phyloP scores from a whole-genome alignment of 1,140 invertebrate species.

The Ceratoteleas bidentatus region DNA sequence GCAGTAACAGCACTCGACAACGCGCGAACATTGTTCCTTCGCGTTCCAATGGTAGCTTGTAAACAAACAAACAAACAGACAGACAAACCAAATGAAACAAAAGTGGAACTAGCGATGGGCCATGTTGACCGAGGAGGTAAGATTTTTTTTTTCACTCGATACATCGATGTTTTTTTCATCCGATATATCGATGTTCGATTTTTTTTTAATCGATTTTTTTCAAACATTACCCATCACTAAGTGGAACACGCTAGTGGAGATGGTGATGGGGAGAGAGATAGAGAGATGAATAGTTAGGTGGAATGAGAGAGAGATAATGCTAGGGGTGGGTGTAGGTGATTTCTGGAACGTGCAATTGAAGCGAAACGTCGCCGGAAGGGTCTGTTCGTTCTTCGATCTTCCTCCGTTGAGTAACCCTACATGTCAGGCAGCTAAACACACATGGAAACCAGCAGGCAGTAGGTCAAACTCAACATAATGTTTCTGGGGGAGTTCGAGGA shows the following conservation, averaged over 20 bases:
- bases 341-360: conserved; percentile 62
- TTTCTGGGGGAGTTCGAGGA: too few relatives aligned
- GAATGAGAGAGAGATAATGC: conserved; percentile 4
- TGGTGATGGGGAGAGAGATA: conserved; percentile 16
- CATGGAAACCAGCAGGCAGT: conserved; percentile 62
- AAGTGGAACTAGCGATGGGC: neutral
- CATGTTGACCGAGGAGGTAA: too few relatives aligned
- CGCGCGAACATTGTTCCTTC: conserved; percentile 48
- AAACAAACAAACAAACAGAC: conserved; percentile 22
- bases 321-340: neutral
- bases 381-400: conserved; percentile 63
- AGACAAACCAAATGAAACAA: conserved; percentile 12
- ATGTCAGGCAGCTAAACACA: conserved; percentile 68
- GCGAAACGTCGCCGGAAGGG: conserved; percentile 55
- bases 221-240: too few relatives aligned
- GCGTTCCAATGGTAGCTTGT: conserved; percentile 12
- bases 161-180: too few relatives aligned
- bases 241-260: too few relatives aligned
- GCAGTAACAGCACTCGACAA: conserved; percentile 54
- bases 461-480: conserved; percentile 44
- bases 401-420: conserved; percentile 64
- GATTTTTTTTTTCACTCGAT: too few relatives aligned
- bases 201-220: too few relatives aligned
- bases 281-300: conserved; percentile 5
- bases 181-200: too few relatives aligned